Evolutionary conservation across 2,113 vertebrate genomes (phyloP).

Genomic region (Cryptoleucopteryx plumbea): DNA sequence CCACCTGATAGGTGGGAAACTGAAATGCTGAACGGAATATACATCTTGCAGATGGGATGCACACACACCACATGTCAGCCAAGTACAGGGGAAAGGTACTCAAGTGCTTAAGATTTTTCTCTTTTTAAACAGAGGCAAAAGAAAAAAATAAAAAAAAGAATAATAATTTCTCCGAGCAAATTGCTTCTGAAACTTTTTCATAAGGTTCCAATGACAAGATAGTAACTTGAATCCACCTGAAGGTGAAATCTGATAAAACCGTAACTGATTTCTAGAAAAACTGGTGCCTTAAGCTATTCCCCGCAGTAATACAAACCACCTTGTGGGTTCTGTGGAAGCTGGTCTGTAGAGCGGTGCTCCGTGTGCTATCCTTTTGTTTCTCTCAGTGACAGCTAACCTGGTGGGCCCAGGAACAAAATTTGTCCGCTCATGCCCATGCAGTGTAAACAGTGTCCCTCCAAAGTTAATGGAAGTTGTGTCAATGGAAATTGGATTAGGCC

Average conservation of each 20-base stretch:
- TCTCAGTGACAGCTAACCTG: background rate
- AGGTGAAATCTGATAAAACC: background rate
- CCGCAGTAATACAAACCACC: background rate
- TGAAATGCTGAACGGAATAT: background rate
- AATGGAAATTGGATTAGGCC: background rate
- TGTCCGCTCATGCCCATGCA: too few species aligned
- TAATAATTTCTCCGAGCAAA: background rate
- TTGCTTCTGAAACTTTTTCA: background rate
- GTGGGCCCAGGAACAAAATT: background rate
- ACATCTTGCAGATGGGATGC: background rate
- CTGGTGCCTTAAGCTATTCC: background rate
- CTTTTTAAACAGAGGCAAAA: background rate
- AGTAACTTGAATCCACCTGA: background rate
- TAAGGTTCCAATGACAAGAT: background rate
- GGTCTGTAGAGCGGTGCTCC: background rate
- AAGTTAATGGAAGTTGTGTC: background rate
- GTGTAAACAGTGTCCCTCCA: background rate
- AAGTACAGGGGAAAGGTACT: background rate
- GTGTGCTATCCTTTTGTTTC: background rate
- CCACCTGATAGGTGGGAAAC: background rate
- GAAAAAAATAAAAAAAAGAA: background rate
- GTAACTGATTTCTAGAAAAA: background rate
- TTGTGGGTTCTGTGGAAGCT: background rate
- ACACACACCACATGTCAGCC: background rate
- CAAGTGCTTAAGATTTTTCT: background rate